Evolutionary conservation across 2,113 vertebrate genomes (phyloP).

Genomic region (Myotis yumanensis): DNA sequence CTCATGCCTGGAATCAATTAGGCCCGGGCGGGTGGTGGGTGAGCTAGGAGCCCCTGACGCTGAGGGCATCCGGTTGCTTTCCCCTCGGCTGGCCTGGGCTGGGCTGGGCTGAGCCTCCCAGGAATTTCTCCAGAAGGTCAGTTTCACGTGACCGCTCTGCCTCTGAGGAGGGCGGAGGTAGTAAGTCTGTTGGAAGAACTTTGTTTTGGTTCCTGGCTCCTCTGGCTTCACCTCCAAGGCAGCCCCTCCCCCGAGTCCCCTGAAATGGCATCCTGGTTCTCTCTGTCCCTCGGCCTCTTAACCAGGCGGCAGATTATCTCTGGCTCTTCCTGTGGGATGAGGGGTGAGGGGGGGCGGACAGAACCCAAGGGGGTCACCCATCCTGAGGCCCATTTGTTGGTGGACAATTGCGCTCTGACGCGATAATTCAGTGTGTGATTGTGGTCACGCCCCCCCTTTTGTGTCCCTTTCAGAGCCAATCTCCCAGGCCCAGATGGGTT

Average conservation of each 20-base stretch:
- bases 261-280: not conserved
- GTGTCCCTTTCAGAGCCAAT: slow-evolving; percentile 92
- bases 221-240: not conserved
- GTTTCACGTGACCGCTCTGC: not conserved
- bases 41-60: not conserved
- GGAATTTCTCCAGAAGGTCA: not conserved
- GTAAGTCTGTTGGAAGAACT: not conserved
- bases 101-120: not conserved
- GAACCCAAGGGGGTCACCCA: slow-evolving; percentile 73
- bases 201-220: not conserved
- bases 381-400: slow-evolving; percentile 72
- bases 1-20: slow-evolving; percentile 62
- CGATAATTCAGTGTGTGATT: slow-evolving; percentile 92
- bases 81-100: not conserved
- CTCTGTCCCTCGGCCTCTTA: slow-evolving; percentile 39
- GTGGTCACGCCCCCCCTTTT: slow-evolving; percentile 90
- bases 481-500: slow-evolving; percentile 94
- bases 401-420: slow-evolving; percentile 89
- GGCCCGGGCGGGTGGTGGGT: not conserved
- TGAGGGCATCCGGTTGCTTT: not conserved
- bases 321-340: slow-evolving; percentile 28
- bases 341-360: not conserved
- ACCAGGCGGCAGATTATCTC: slow-evolving; percentile 58
- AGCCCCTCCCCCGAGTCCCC: not conserved
- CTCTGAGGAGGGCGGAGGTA: not conserved